phyloP scores from a whole-genome alignment of 2,113 vertebrate genomes.

The Zingel zingel region DNA sequence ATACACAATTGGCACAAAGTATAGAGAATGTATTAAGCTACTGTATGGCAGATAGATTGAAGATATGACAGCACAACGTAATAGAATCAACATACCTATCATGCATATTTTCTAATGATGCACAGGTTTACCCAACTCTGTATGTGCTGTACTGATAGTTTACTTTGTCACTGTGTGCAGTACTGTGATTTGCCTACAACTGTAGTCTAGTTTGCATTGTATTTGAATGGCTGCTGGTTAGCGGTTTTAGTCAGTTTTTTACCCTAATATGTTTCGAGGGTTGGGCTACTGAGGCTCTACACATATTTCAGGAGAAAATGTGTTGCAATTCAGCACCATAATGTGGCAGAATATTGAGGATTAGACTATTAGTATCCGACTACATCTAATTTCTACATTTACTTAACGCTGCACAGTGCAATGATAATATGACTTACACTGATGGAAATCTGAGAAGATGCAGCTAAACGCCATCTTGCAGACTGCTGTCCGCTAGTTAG shows the following conservation, averaged over 20 bases:
- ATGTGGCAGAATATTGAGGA: not conserved
- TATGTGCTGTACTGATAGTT: conserved; percentile 36
- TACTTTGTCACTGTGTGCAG: conserved; percentile 48
- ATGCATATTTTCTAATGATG: conserved; percentile 7
- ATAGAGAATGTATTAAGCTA: not conserved
- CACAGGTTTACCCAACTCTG: conserved; percentile 25
- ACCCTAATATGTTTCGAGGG: not conserved
- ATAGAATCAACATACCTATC: not conserved
- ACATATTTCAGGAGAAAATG: not conserved
- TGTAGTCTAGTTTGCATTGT: conserved; percentile 68
- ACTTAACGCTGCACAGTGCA: conserved; percentile 1
- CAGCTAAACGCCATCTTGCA: conserved; percentile 84
- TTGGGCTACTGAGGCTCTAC: not conserved
- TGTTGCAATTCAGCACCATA: not conserved
- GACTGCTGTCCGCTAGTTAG: conserved; percentile 74
- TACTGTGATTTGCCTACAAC: conserved; percentile 76
- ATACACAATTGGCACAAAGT: not conserved
- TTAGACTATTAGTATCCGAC: not conserved
- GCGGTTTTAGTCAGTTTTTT: conserved; percentile 38
- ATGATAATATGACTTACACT: conserved; percentile 58
- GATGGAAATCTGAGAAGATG: conserved; percentile 71
- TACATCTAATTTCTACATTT: not conserved
- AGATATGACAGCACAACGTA: not conserved
- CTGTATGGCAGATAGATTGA: not conserved
- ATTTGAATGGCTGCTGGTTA: conserved; percentile 68